phyloP scores from a whole-genome alignment of 1,140 invertebrate genomes.

The Reticulitermes speratus region DNA sequence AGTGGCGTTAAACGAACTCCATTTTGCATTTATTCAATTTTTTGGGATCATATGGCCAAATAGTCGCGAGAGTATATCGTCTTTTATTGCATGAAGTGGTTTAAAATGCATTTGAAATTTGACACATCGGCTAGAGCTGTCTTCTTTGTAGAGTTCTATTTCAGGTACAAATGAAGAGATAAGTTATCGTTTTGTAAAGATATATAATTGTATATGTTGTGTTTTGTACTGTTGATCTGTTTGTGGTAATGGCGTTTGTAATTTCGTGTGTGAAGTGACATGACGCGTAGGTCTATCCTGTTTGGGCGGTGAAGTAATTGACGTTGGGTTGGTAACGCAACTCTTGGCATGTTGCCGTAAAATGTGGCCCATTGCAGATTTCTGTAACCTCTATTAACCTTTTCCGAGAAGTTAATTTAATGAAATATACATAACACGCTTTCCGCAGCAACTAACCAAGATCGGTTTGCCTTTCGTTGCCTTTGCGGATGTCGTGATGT shows the following conservation, averaged over 20 bases:
- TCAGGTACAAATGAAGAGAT: neutral
- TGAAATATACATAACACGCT: neutral
- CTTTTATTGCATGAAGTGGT: neutral
- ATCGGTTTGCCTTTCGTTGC: neutral
- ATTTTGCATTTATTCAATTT: neutral
- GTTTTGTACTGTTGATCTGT: neutral
- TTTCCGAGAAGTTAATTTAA: neutral
- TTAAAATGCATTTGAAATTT: neutral
- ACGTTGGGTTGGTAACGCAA: neutral
- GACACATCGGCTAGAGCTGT: neutral
- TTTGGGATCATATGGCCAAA: neutral
- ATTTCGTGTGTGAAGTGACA: neutral
- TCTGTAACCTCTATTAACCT: neutral
- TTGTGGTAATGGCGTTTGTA: neutral
- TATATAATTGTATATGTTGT: neutral
- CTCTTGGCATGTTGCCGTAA: neutral
- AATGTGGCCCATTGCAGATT: slow-evolving; percentile 11
- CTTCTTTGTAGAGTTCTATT: neutral
- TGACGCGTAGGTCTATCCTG: neutral
- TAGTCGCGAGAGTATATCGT: neutral
- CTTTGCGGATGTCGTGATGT: neutral
- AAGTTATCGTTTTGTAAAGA: neutral
- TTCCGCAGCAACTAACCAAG: neutral
- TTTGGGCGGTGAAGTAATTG: slow-evolving; percentile 4
- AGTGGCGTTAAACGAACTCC: neutral